Conservation (phyloP, 2,888 invertebrate genomes). For the Pyrocoelia pectoralis region DNA sequence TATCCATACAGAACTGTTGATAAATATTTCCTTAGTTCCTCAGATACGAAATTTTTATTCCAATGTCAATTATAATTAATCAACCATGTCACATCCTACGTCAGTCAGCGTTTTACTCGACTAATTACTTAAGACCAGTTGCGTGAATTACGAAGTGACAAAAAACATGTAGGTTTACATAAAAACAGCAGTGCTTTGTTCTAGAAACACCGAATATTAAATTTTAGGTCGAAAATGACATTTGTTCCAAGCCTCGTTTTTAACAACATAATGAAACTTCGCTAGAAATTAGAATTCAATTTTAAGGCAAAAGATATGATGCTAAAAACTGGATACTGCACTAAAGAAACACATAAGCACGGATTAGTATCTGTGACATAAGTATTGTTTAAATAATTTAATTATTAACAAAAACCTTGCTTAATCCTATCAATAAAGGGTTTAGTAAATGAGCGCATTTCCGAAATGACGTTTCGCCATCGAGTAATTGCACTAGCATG, state of each 20-base stretch:
- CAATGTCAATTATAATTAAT: not conserved
- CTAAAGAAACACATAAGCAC: too few relatives aligned
- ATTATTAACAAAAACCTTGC: too few relatives aligned
- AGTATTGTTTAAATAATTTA: too few relatives aligned
- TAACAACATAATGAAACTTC: constrained; percentile 11
- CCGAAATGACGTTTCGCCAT: too few relatives aligned
- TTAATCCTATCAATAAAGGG: too few relatives aligned
- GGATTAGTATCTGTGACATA: too few relatives aligned
- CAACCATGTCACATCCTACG: not conserved
- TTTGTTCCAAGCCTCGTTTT: constrained; percentile 18
- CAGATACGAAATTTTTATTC: too few relatives aligned
- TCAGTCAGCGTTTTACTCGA: not conserved
- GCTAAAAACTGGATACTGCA: too few relatives aligned
- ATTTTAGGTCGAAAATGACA: constrained; percentile 25
- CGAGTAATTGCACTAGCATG: too few relatives aligned
- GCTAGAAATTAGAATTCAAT: not conserved
- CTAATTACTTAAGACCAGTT: not conserved
- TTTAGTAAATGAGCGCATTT: too few relatives aligned
- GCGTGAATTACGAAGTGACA: not conserved
- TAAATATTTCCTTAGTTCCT: too few relatives aligned
- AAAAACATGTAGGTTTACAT: constrained; percentile 9
- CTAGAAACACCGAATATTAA: constrained; percentile 27
- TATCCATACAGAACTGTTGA: too few relatives aligned
- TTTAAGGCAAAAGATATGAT: not conserved
- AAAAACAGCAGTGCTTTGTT: constrained; percentile 24